Base-by-base conservation (phyloP, 2,113 vertebrate species). In the Ahaetulla prasina region DNA sequence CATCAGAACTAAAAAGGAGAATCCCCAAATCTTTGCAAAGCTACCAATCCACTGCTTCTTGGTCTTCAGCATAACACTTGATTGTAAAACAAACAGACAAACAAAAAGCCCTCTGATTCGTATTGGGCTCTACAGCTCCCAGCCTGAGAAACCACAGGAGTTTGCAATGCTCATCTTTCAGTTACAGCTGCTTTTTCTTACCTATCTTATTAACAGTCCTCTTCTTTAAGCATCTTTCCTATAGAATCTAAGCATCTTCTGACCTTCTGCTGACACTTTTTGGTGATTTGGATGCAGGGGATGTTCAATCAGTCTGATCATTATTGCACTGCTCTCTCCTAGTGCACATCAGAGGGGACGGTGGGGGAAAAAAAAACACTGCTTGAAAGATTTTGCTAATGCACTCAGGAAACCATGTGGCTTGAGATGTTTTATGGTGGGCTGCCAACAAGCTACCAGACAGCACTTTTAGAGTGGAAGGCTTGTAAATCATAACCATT, bases 341-440 rank as follows among this genome's bases (percentile, higher is more conserved):
- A 88, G 27, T 39, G 54, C 45, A 60, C 45, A 85, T 54, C 50
- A 50, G 30, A 9, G 23, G 27, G 35, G 43, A 16, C 0, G 14
- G 14, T 55, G 84, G 25, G 12, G 30, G 25, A 4, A 30, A 0
- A n/a, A 8, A 27, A 7, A 57, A 85, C 10, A 7, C 54, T 54
- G 53, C 45, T 43, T 85, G 88, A 47, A 85, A 60, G 39, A 60
- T 52, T 50, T 60, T 52, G 30, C 92, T 92, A 90, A 92, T 63
- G 54, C 30, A 47, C 18, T 63, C 80, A 86, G 47, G 47, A 63
- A 85, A 60, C 74, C 53, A 43, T 52, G 45, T 30, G 27, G 57
- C 74, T 85, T 35, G n/a, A 63, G 88, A 18, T 49, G 88, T n/a
- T 90, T 86, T 63, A 92, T 90, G 57, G 54, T 89, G 45, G 88